These are phyloP conservation scores for Seira ritae DNA, from an alignment of 2,888 invertebrate genomes.

Conservation along the genomic window DNA sequence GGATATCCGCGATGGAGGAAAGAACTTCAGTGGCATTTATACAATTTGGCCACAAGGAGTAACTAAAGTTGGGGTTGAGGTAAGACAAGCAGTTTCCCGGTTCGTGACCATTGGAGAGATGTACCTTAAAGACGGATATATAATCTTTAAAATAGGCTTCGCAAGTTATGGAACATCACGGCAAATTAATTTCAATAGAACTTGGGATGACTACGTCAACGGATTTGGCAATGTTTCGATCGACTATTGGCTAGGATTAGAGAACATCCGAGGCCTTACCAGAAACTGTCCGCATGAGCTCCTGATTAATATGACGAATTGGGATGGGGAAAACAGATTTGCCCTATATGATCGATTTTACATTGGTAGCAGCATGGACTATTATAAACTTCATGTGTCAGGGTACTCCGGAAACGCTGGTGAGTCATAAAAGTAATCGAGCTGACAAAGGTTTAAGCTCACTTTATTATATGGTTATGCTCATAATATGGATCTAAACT, in stretches of 20 bases:
- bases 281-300: constrained; percentile 61
- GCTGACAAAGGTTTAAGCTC: not conserved
- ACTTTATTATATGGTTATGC: not conserved
- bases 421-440: not conserved
- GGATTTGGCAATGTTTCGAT: constrained; percentile 62
- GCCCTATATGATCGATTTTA: constrained; percentile 60
- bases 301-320: constrained; percentile 64
- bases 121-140: not conserved
- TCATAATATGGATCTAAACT: not conserved
- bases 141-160: constrained; percentile 37
- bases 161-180: constrained; percentile 31
- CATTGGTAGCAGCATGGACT: constrained; percentile 49
- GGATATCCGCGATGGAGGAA: constrained; percentile 45
- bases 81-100: no score
- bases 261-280: constrained; percentile 53
- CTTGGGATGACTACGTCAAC: constrained; percentile 67
- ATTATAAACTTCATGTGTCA: constrained; percentile 54
- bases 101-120: no score
- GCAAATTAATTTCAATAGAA: constrained; percentile 61
- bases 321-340: constrained; percentile 57
- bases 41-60: constrained; percentile 48
- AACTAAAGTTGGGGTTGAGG: constrained; percentile 43
- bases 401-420: constrained; percentile 60
- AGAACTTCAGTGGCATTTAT: constrained; percentile 48
- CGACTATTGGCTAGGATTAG: constrained; percentile 68